Evolutionary conservation across 2,113 vertebrate genomes (phyloP).

Genomic region (Colinus virginianus): DNA sequence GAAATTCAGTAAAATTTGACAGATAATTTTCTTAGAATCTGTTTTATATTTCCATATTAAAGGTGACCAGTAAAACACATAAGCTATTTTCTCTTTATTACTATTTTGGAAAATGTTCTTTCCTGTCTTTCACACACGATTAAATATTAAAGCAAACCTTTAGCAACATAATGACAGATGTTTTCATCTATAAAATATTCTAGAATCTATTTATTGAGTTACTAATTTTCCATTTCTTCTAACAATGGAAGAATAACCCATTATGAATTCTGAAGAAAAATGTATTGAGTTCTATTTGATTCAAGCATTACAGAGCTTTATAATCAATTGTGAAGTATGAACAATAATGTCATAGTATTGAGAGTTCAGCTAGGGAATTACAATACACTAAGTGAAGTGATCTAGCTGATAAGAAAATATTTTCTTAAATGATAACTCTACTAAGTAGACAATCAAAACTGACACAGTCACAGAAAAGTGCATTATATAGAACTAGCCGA

Average conservation of each 20-base stretch:
- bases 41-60: background rate
- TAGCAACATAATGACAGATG: background rate
- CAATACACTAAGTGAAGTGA: background rate
- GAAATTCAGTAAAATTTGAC: background rate
- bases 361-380: background rate
- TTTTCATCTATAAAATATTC: constrained; percentile 13
- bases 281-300: background rate
- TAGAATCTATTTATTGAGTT: background rate
- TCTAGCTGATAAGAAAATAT: background rate
- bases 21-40: background rate
- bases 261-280: constrained; percentile 12
- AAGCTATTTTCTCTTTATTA: background rate
- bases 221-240: constrained; percentile 11
- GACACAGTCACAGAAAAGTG: background rate
- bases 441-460: background rate
- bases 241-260: background rate
- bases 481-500: background rate
- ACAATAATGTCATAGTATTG: background rate
- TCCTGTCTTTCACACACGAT: background rate
- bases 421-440: background rate
- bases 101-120: background rate
- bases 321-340: constrained; percentile 16
- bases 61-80: background rate
- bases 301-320: background rate
- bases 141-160: background rate